Base-by-base conservation (phyloP, 2,888 invertebrate species). In the Crioceris asparagi region DNA sequence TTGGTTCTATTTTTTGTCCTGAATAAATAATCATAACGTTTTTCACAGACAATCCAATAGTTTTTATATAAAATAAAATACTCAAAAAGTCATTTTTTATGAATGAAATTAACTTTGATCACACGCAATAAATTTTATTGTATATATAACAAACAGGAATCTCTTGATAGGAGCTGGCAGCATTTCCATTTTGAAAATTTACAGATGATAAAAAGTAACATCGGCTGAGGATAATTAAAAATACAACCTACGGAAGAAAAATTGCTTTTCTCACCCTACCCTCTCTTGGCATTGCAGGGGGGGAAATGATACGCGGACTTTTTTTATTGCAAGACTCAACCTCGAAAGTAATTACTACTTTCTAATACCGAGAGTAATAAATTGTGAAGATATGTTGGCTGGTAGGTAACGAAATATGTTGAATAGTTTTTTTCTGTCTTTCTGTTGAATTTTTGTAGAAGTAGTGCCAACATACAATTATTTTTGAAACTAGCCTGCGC, bases 201-300 rank as follows among this genome's bases (percentile, higher is more conserved):
- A 60, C 62, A 60, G 60, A 60, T 59, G 59, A 61, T 61, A 62
- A 61, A 61, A 61, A 56, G 56, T 53, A 54, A 52, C 54, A 52
- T 53, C 52, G 52, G 47, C 49, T 48, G 43, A 46, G 51, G 56
- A 61, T 62, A 61, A 62, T 62, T 62, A 62, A 61, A 61, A 61
- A 60, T 55, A 51, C 54, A 52, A 48, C 51, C 49, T 48, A 46
- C 49, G 41, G 45, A 50, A 54, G 54, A 55, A 56, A 56, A 54
- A 56, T 55, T 48, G 49, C 48, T 40, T 40, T 48, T 53, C 45
- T 45, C 51, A 47, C 49, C 50, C 53, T 42, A 43, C 41, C 45
- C n/a, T n/a, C n/a, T n/a, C n/a, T n/a, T 43, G 44, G 40, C 17
- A 27, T 32, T 39, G 43, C 36, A 35, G 43, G 38, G 43, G 43